phyloP scores from a whole-genome alignment of 2,113 vertebrate species.

The Myrmecobius fasciatus region DNA sequence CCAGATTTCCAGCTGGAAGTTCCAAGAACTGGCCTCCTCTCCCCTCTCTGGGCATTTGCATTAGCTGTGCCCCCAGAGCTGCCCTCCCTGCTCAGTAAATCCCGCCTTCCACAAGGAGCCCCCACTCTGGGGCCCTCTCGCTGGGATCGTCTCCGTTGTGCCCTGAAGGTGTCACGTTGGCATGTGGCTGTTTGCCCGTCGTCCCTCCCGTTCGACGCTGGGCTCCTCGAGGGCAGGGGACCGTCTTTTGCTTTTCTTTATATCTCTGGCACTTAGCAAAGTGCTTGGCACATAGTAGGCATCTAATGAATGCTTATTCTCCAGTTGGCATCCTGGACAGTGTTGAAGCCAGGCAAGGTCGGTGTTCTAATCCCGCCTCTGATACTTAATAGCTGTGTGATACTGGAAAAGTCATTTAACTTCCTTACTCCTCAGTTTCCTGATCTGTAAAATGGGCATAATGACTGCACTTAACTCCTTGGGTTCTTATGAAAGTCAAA shows the following conservation, averaged over 20 bases:
- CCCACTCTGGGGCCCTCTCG: neutral
- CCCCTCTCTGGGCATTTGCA: too few relatives aligned
- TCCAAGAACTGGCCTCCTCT: neutral
- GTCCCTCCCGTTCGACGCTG: too few relatives aligned
- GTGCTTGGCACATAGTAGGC: neutral
- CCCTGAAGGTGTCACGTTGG: neutral
- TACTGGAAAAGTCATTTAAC: neutral
- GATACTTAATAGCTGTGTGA: neutral
- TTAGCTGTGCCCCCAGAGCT: neutral
- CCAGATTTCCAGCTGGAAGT: too few relatives aligned
- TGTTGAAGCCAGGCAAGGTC: neutral
- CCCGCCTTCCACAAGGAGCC: neutral
- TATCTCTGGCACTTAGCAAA: neutral
- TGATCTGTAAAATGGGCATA: neutral
- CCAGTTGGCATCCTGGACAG: neutral
- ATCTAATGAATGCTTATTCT: neutral
- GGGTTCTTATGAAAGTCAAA: neutral
- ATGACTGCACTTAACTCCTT: neutral
- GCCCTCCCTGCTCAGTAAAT: neutral
- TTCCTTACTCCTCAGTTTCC: neutral
- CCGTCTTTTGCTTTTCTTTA: too few relatives aligned
- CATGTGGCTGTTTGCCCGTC: neutral
- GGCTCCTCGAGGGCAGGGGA: too few relatives aligned
- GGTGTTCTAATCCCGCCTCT: neutral
- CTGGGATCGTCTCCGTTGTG: too few relatives aligned